A percentile compares a stretch with the other conserved stretches of the same genome.
phyloP scores from a whole-genome alignment of 2,888 invertebrate genomes.

The Lepas anatifera region DNA sequence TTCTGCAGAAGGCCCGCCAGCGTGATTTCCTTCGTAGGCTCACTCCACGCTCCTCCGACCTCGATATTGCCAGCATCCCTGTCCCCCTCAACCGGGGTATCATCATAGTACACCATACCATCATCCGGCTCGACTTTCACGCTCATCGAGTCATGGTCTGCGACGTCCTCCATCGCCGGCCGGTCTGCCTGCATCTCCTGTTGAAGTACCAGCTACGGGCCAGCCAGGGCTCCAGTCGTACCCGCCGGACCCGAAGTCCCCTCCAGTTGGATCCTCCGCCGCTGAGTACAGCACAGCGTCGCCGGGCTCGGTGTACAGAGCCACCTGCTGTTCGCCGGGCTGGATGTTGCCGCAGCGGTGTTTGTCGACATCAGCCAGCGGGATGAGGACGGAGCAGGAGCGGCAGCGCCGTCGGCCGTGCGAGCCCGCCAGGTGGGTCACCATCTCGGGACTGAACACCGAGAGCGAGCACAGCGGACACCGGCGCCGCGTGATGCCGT shows the following conservation, averaged over 20 bases:
- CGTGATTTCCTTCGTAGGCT: too few species aligned
- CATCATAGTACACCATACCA: background rate
- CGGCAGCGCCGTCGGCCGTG: background rate
- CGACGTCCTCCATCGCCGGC: background rate
- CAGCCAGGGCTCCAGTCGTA: background rate
- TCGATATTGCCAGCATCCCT: background rate
- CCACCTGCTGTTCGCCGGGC: background rate
- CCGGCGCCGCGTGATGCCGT: background rate
- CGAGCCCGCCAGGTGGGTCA: background rate
- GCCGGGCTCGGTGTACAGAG: background rate
- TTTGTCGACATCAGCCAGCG: background rate
- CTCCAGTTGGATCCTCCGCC: background rate
- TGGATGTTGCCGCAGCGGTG: background rate
- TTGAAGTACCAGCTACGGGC: background rate
- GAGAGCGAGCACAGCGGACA: background rate
- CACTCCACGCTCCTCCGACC: background rate
- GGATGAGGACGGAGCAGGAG: background rate
- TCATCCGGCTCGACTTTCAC: background rate
- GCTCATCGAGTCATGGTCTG: background rate
- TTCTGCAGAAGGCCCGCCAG: too few species aligned
- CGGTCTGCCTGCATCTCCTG: background rate
- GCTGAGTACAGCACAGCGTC: background rate
- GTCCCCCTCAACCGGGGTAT: background rate
- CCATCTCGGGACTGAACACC: constrained; percentile 6
- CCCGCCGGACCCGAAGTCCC: background rate